Evolutionary conservation across 1,140 invertebrate genomes (phyloP), one percentile per base, ranked within the genome.

Genomic region (Anagrus nilaparvatae): DNA sequence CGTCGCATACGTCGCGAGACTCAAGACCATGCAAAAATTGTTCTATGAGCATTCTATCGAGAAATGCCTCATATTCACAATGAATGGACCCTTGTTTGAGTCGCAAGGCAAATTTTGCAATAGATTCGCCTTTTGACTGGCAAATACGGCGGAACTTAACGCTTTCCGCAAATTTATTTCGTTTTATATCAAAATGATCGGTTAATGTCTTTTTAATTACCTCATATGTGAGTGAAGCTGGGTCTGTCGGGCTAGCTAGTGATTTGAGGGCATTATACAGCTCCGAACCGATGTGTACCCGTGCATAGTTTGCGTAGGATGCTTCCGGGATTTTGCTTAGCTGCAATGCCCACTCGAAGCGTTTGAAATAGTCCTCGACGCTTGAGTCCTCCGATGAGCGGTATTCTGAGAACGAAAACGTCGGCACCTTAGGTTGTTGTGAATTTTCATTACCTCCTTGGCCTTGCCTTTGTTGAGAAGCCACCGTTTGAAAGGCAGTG

Each of bases 21-120:
- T 5, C 17, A 1, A 52, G 38, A 5, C 49, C 47, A 38, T 47
- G 44, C 13, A 54, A 16, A 3, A 57, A 13, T 36, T 57, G 49
- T 37, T 57, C 49, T 13, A 53, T 55, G 0, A 55, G 34, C 49
- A 56, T 54, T 19, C 48, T 17, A 29, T 53, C 46, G 7, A 51
- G 9, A 41, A 52, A 50, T 9, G 32, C 36, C 0, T 37, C 52
- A 33, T 52, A 56, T 29, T 56, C 50, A 25, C 52, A 52, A 28
- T 47, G 24, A 1, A 39, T 40, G 12, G 52, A 43, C 14, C 46
- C 48, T 49, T 50, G 38, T 41, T 34, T 49, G 1, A 53, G 23
- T 4, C 44, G 34, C 10, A 55, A 24, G 19, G 49, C 25, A 31
- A 56, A 54, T 3, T 13, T 30, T 13, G 10, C 29, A 13, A 30